Percentiles rank a stretch among this genome's conserved stretches.
These are phyloP conservation scores for Caenorhabditis macrosperma DNA, from an alignment of 2,888 invertebrate species.

Conservation along the genomic window DNA sequence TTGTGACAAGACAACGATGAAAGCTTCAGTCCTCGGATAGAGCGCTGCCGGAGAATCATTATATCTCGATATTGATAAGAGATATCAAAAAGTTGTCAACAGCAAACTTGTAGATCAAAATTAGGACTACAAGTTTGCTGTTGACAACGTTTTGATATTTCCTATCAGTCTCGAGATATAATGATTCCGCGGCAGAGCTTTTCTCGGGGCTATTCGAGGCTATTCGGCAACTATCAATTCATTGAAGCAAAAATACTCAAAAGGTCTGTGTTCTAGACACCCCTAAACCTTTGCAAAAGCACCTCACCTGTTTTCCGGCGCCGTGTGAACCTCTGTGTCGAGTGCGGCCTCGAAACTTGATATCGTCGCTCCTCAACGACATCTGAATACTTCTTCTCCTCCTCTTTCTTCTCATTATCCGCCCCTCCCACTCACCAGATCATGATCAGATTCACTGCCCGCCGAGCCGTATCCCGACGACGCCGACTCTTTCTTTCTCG, in stretches of 20 bases:
- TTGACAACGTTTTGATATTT: no score
- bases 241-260: background rate
- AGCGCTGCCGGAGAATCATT: no score
- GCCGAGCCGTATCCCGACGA: conserved; percentile 68
- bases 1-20: no score
- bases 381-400: conserved; percentile 26
- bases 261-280: background rate
- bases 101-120: no score
- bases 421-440: conserved; percentile 40
- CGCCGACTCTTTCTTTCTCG: conserved; percentile 58
- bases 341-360: conserved; percentile 51
- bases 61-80: no score
- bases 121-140: no score
- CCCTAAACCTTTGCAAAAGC: background rate
- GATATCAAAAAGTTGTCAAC: no score
- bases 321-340: conserved; percentile 35
- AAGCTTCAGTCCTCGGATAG: no score
- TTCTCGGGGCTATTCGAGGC: no score
- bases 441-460: conserved; percentile 59
- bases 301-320: conserved; percentile 15
- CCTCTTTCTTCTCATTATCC: background rate
- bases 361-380: conserved; percentile 50
- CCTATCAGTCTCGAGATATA: no score
- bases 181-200: no score
- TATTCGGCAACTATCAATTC: no score